Evolutionary conservation across 2,888 invertebrate species (phyloP).

Genomic region (Caenorhabditis doughertyi): DNA sequence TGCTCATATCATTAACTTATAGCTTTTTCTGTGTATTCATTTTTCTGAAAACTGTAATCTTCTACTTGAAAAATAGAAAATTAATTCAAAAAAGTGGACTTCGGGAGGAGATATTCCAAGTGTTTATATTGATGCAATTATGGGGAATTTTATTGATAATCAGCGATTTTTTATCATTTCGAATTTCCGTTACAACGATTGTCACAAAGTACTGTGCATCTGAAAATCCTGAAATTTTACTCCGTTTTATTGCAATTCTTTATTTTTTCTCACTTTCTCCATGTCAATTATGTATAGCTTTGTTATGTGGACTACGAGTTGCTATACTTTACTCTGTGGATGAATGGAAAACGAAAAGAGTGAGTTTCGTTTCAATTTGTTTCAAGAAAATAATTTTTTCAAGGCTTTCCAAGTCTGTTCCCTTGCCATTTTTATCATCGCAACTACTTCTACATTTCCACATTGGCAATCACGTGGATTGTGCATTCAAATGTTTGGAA

Average conservation of each 20-base stretch:
- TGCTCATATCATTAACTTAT: background rate
- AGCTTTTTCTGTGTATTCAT: background rate
- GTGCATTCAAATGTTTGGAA: conserved; percentile 23
- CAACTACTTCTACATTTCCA: background rate
- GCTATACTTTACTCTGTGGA: too few species aligned
- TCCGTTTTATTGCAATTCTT: too few species aligned
- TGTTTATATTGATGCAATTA: conserved; percentile 41
- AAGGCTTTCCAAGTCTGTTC: too few species aligned
- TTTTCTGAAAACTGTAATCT: background rate
- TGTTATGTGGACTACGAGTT: too few species aligned
- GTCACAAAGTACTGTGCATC: conserved; percentile 33
- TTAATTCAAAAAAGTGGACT: background rate
- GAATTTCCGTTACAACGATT: conserved; percentile 6
- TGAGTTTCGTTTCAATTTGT: too few species aligned
- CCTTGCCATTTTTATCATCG: background rate
- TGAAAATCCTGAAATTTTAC: background rate
- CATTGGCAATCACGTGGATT: background rate
- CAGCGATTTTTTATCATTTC: conserved; percentile 17
- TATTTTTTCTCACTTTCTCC: too few species aligned
- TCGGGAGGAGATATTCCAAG: conserved; percentile 17
- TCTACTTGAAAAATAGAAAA: background rate
- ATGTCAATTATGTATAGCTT: too few species aligned
- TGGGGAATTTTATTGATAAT: conserved; percentile 13
- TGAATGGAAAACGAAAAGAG: too few species aligned
- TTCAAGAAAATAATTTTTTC: too few species aligned